Conservation (phyloP, 2,797 vertebrate genomes). For the Eurystomus glaucurus region DNA sequence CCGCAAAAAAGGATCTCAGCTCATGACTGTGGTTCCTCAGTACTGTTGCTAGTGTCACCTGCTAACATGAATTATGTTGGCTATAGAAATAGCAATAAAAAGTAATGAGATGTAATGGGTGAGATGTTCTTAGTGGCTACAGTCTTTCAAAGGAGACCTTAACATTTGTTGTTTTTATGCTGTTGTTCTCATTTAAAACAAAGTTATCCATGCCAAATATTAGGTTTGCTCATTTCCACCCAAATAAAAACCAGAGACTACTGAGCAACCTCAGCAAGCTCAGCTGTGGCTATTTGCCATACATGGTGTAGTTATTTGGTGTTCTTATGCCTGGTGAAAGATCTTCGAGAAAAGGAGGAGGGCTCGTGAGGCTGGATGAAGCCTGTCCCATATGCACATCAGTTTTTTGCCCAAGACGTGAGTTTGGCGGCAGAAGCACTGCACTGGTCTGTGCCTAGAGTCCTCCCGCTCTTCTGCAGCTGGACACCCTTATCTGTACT, state of each 20-base stretch:
- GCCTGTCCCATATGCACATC: accelerated
- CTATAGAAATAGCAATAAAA: not conserved
- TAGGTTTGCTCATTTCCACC: not conserved
- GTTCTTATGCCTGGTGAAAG: not conserved
- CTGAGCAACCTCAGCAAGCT: not conserved
- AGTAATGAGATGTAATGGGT: accelerated
- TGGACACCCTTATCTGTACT: accelerated
- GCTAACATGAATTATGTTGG: not conserved
- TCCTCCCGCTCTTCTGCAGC: accelerated
- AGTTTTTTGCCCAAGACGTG: not conserved
- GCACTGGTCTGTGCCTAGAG: not conserved
- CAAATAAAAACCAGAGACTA: not conserved
- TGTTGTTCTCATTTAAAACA: not conserved
- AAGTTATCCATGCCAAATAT: not conserved
- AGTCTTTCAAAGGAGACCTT: not conserved
- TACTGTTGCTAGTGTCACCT: not conserved
- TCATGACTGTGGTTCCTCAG: not conserved
- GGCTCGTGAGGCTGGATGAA: not conserved
- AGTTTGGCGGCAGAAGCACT: not conserved
- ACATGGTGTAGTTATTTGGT: not conserved
- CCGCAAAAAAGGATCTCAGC: not conserved
- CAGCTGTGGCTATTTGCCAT: not conserved
- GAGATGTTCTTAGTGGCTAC: not conserved
- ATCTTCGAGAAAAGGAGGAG: not conserved
- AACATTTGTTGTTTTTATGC: not conserved